Base-by-base conservation (phyloP, 2,888 invertebrate genomes). In the Dryobota labecula region DNA sequence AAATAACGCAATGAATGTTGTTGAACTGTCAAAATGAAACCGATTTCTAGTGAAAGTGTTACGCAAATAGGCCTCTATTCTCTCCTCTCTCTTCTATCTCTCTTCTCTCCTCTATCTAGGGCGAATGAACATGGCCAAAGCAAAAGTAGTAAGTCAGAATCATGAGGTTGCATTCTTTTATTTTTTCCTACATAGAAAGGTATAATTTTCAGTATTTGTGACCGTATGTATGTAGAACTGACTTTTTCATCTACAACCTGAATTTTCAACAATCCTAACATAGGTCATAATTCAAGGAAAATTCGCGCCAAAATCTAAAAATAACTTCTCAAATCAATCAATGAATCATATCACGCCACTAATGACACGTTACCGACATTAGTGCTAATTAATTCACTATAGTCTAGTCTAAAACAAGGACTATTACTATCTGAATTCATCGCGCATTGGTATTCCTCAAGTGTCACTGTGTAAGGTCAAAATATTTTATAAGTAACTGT, bases 401-500 rank as follows among this genome's bases (percentile, higher is more conserved):
- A 54, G 66, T 70, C 54, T 69, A 82, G 61, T 45, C 66, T 73
- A 70, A 80, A 82, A 84, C 80, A 86, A 85, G 86, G 86, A 63
- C 74, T 76, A 65, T 61, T 36, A 54, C 56, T 33, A 70, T 86
- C 70, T 47, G 73, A 67, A 84, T 82, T 73, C 76, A 78, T 27
- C 24, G 43, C 69, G 58, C 47, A 43, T 41, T 41, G 13, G n/a
- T 9, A 56, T 70, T 66, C 69, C 58, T 70, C 36, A 45, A 30
- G n/a, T 9, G 51, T 49, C 51, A 33, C 13, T 36, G 6, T 7
- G 30, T 27, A 66, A 83, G 75, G 82, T 76, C 73, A 54, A 67
- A 64, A 53, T 70, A 58, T 72, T 62, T 18, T 36, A 24, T 56
- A 49, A 49, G n/a, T 30, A 49, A 49, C 27, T 30, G 11, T 43